Evolutionary conservation across 2,888 invertebrate genomes (phyloP).

Genomic region (Agriopis leucophaearia): DNA sequence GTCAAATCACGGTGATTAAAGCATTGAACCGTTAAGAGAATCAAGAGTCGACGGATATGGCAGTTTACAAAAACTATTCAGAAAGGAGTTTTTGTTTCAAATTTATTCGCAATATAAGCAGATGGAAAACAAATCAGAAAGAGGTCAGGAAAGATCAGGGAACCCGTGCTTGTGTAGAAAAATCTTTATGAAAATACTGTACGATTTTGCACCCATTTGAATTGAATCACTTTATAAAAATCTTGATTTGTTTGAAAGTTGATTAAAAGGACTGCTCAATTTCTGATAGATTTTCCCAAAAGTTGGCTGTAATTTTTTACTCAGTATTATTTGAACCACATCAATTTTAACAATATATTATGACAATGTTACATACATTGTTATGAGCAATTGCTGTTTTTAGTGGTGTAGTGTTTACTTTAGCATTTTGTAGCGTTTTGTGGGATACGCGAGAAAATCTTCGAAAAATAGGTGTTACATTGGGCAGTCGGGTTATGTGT

Average conservation of each 20-base stretch:
- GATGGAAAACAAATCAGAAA: slow-evolving; percentile 15
- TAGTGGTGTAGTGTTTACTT: no score
- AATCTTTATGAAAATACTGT: background rate
- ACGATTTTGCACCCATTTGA: background rate
- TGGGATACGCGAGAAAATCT: no score
- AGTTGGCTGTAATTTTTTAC: no score
- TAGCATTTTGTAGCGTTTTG: no score
- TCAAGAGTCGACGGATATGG: slow-evolving; percentile 27
- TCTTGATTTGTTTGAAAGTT: background rate
- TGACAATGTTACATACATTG: no score
- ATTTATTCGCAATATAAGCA: slow-evolving; percentile 6
- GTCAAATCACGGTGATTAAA: slow-evolving; percentile 18
- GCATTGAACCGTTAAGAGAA: slow-evolving; percentile 27
- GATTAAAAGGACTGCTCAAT: background rate
- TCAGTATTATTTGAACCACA: no score
- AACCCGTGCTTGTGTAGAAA: background rate
- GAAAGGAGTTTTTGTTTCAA: slow-evolving; percentile 12
- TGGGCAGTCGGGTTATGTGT: no score
- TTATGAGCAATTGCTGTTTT: no score
- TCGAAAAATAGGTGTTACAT: no score
- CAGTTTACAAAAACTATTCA: background rate
- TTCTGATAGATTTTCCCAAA: no score
- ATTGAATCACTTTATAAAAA: background rate
- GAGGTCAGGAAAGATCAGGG: background rate
- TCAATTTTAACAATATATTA: no score